phyloP scores from a whole-genome alignment of 2,113 vertebrate genomes.

The Mormyrus iriodes region DNA sequence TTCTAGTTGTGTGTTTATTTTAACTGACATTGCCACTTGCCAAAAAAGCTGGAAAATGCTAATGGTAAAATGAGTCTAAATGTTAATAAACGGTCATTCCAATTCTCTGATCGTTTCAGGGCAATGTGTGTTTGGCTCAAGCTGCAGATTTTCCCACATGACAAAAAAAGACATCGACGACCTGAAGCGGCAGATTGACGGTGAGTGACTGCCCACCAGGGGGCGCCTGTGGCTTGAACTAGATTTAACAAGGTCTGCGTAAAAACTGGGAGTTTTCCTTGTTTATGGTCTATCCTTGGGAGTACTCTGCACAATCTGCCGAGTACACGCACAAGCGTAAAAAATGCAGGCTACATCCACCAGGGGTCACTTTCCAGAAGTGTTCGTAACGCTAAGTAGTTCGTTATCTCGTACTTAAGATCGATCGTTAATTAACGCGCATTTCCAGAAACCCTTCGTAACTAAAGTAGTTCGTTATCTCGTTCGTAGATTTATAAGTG shows the following conservation, averaged over 20 bases:
- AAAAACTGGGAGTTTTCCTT: neutral
- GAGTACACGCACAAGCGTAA: too few species aligned
- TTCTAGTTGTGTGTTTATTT: too few species aligned
- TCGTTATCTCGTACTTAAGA: too few species aligned
- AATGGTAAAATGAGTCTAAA: neutral
- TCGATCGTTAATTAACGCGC: too few species aligned
- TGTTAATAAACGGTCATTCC: neutral
- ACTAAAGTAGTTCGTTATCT: too few species aligned
- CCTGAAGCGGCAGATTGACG: constrained; percentile 72
- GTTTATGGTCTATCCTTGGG: neutral
- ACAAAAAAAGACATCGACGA: constrained; percentile 72
- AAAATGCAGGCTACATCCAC: neutral
- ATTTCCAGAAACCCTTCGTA: too few species aligned
- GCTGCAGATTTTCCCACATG: constrained; percentile 93
- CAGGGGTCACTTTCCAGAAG: too few species aligned
- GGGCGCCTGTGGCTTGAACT: neutral
- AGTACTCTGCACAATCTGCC: neutral
- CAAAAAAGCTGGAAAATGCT: neutral
- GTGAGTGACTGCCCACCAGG: constrained; percentile 46
- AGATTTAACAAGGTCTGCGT: neutral
- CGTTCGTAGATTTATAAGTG: too few species aligned
- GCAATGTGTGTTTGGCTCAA: constrained; percentile 79
- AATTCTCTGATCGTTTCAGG: constrained; percentile 48
- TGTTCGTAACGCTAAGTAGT: too few species aligned
- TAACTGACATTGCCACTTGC: neutral